Base-by-base conservation (phyloP, 2,888 invertebrate species). In the Tortricodes alternella region DNA sequence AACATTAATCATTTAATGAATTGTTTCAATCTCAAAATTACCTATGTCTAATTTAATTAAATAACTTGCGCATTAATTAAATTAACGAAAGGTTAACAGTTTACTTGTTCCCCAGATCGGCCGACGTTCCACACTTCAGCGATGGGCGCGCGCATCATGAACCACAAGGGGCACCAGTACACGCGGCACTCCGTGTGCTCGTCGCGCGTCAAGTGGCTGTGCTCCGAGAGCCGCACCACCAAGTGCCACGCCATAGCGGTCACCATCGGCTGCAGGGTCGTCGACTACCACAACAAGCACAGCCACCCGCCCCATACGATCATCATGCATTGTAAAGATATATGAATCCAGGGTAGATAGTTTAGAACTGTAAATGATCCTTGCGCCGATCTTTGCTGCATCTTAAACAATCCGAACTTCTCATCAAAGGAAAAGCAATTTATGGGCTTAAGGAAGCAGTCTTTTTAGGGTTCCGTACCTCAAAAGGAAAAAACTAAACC, bases 181-280 rank as follows among this genome's bases (percentile, higher is more conserved):
- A 85, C 88, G 0, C 66, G 88, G 0, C 89, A 88, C 59, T 89
- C 89, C 0, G 89, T 89, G 24, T 89, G 89, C 67, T 87, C 88
- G 1, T 85, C 88, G 9, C 71, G 85, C 46, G 89, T 89, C 1
- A 81, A 84, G 60, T 89, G 89, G 89, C 63, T 89, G 1, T 89
- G 89, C 51, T 78, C 83, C 0, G 87, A 88, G 63, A 87, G 83
- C 62, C 64, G 85, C 1, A 73, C 76, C 41, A 74, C 70, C 60
- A 76, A 82, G 58, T 89, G 89, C 61, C 85, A 83, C 52, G 86
- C 86, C 2, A 80, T 86, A 15, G 80, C 88, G 11, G 86, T 88
- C 62, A 89, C 89, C 27, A 89, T 89, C 23, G 88, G 89, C 4
- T 76, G 74, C 53, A 86, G 84, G 60, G 77, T 83, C 56, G 81